These are phyloP conservation scores for Pachycephala philippinensis DNA, from an alignment of 2,113 vertebrate species.

Conservation along the genomic window DNA sequence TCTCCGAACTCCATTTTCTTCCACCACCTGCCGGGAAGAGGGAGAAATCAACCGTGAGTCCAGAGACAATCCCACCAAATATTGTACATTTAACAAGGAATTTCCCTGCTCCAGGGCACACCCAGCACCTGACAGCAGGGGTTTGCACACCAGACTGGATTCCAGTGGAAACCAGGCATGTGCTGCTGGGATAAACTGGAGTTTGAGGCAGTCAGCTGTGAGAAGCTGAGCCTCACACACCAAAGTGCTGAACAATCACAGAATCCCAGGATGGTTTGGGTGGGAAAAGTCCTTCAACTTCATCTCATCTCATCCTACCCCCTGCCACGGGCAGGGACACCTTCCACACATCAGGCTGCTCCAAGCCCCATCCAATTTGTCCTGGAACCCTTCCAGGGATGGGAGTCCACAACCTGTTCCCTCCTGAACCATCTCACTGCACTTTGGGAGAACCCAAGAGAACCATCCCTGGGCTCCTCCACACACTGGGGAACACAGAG, in stretches of 20 bases:
- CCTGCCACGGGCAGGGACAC: not conserved
- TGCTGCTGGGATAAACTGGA: not conserved
- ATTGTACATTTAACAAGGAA: fast-evolving
- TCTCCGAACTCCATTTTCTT: constrained; percentile 81
- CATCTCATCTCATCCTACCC: not conserved
- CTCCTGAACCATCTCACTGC: not conserved
- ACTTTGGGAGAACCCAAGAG: not conserved
- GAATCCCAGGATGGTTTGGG: not conserved
- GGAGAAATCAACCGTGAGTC: not conserved
- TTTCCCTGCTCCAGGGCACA: not conserved
- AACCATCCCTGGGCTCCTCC: not conserved
- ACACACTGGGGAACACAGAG: not conserved
- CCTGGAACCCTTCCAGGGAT: not conserved
- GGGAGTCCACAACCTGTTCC: not conserved
- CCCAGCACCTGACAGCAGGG: not conserved
- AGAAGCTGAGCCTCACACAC: not conserved
- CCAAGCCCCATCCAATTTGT: not conserved
- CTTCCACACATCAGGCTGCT: not conserved
- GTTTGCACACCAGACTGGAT: not conserved
- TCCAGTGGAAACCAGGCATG: not conserved
- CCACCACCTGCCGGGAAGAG: constrained; percentile 67
- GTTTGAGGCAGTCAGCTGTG: not conserved
- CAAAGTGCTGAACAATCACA: not conserved
- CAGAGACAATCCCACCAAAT: not conserved
- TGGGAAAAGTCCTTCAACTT: not conserved